Percentiles rank a stretch among this genome's conserved stretches.
These are phyloP conservation scores for Equus przewalskii DNA, from an alignment of 2,113 vertebrate species.

Conservation along the genomic window DNA sequence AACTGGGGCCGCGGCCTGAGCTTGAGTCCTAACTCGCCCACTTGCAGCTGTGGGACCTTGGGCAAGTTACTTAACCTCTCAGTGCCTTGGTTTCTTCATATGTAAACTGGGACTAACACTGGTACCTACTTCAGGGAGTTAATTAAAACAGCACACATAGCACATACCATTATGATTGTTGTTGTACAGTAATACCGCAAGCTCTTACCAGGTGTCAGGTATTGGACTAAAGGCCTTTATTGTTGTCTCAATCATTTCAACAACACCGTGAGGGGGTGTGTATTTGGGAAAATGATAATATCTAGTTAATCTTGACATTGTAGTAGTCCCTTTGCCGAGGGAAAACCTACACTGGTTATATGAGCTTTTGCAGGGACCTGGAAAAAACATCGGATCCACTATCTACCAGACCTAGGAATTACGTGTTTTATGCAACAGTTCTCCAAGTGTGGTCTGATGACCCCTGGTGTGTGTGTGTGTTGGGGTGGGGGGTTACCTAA, in stretches of 20 bases:
- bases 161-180: neutral
- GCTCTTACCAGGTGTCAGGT: neutral
- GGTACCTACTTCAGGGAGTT: neutral
- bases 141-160: neutral
- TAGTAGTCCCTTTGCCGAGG: neutral
- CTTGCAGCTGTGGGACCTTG: neutral
- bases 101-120: neutral
- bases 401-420: neutral
- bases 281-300: neutral
- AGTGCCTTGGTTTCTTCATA: neutral
- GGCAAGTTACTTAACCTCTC: neutral
- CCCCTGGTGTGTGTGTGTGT: neutral
- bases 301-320: neutral
- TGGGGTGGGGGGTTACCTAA: neutral
- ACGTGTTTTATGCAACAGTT: neutral
- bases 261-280: neutral
- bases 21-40: neutral
- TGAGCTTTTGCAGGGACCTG: neutral
- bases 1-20: neutral
- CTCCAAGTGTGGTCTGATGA: neutral
- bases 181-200: neutral
- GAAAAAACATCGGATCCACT: neutral
- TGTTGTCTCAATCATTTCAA: neutral
- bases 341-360: neutral
- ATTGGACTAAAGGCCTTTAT: neutral